Base-by-base conservation (phyloP, 1,140 invertebrate species). In the Tribolium madens region DNA sequence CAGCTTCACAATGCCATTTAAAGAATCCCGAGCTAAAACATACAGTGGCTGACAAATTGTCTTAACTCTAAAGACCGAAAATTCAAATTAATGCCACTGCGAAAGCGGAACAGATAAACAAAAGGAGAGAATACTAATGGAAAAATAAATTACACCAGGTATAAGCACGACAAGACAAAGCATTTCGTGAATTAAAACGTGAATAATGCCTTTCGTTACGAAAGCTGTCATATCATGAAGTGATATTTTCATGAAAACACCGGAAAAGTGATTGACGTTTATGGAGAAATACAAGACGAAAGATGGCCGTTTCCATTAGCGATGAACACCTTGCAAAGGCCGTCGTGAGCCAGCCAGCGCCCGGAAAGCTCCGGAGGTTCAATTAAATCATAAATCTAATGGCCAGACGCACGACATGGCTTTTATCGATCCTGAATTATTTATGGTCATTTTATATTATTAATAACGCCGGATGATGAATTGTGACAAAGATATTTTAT, bases 141-240 rank as follows among this genome's bases (percentile, higher is more conserved):
- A 73, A 73, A 73, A 73, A 73, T 73, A 73, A 73, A 73, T 73
- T 73, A 73, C 48, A 73, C 47, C 71, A 73, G 71, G 71, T 73
- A 73, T 73, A 53, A 73, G 71, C 26, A 57, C 21, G 71, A 73
- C 71, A 73, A 73, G 71, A 73, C 71, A 73, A 73, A 73, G 71
- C 48, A 73, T 73, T 53, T 57, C 33, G 47, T 46, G 71, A 73
- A 73, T 73, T 50, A 52, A 57, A 52, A 57, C 31, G 48, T 33
- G 71, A 73, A 73, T 33, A 73, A 60, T 33, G 48, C 33, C 14
- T 47, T 17, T 46, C 47, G 46, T 46, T 47, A 13, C 46, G 47
- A 17, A 52, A 50, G 6, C 21, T 42, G 50, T 73, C 71, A 73
- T 73, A 73, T 73, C 50, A 5, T n/a, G 31, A 10, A 36, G 47